Evolutionary conservation across 2,888 invertebrate genomes (phyloP).

Genomic region (Drosophila testacea): DNA sequence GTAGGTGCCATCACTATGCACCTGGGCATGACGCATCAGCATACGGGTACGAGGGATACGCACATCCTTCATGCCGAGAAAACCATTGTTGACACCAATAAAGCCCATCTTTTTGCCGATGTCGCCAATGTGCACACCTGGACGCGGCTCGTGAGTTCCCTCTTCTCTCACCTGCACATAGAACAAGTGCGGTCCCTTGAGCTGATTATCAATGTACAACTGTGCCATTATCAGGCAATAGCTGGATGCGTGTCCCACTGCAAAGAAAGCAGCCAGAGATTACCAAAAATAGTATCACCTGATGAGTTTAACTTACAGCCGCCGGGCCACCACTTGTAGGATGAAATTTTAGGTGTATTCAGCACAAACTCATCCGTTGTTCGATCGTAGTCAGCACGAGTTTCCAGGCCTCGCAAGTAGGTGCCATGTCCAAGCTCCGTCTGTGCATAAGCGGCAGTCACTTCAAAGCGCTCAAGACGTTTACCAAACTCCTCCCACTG

Average conservation of each 20-base stretch:
- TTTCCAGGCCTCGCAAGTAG: slow-evolving; percentile 94
- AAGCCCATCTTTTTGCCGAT: slow-evolving; percentile 97
- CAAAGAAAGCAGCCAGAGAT: neutral
- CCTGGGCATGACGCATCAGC: slow-evolving; percentile 96
- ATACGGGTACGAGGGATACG: slow-evolving; percentile 94
- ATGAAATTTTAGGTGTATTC: slow-evolving; percentile 93
- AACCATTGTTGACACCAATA: slow-evolving; percentile 96
- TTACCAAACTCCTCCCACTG: slow-evolving; percentile 95
- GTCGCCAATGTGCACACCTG: slow-evolving; percentile 96
- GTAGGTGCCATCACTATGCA: slow-evolving; percentile 95
- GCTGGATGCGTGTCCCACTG: slow-evolving; percentile 97
- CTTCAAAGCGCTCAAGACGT: slow-evolving; percentile 91
- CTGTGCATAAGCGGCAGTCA: slow-evolving; percentile 98
- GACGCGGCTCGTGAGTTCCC: slow-evolving; percentile 93
- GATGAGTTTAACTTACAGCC: slow-evolving; percentile 89
- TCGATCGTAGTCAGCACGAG: slow-evolving; percentile 95
- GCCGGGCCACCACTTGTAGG: slow-evolving; percentile 99
- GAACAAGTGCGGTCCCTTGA: slow-evolving; percentile 96
- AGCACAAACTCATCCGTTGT: slow-evolving; percentile 93
- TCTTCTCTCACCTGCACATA: slow-evolving; percentile 96
- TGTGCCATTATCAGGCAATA: slow-evolving; percentile 96
- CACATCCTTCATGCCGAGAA: slow-evolving; percentile 93
- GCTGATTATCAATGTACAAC: slow-evolving; percentile 91
- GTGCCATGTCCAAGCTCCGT: slow-evolving; percentile 98
- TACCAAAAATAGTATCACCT: neutral